Evolutionary conservation across 2,888 invertebrate genomes (phyloP), one percentile per base, ranked within the genome.

Genomic region (Diarsia brunnea): DNA sequence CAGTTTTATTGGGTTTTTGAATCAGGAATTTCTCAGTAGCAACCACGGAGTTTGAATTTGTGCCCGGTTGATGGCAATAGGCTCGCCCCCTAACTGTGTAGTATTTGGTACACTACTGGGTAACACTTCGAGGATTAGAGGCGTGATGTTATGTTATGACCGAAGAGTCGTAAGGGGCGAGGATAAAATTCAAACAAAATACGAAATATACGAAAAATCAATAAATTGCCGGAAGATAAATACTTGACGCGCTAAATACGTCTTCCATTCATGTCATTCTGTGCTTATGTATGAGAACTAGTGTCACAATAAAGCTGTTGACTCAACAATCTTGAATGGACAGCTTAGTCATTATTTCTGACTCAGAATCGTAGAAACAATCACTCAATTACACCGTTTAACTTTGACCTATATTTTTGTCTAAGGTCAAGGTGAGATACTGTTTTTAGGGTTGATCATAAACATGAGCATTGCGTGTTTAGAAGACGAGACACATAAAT

Each of bases 381-480:
- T 55, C 27, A 58, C 8, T 49, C 21, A 49, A 31, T 69, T 11
- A 43, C 4, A 47, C 10, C 11, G 16, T 24, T 45, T 64, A 53
- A 78, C 8, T 31, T 58, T 69, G 58, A 75, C 31, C 43, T 58
- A 75, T 10, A 49, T 69, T 68, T 47, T 24, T 31, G 27, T 19
- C 16, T 24, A 63, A 76, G 77, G 53, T 78, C 47, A 47, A 14
- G 16, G 45, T 21, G 12, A 31, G 68, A 49, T 53, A 45, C 10
- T 43, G 21, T 21, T 68, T 24, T 58, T 58, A 76, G 76, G 78
- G 76, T 75, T 78, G 19, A 55, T 31, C 55, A 31, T 7, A 49
- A 76, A 65, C 24, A 51, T 51, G 31, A 74, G 24, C 31, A 64
- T 82, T 58, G 77, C 78, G 63, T 76, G 67, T 63, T 49, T 11